Evolutionary conservation across 1,140 invertebrate genomes (phyloP), one percentile per base, ranked within the genome.

Genomic region (Achroia grisella): DNA sequence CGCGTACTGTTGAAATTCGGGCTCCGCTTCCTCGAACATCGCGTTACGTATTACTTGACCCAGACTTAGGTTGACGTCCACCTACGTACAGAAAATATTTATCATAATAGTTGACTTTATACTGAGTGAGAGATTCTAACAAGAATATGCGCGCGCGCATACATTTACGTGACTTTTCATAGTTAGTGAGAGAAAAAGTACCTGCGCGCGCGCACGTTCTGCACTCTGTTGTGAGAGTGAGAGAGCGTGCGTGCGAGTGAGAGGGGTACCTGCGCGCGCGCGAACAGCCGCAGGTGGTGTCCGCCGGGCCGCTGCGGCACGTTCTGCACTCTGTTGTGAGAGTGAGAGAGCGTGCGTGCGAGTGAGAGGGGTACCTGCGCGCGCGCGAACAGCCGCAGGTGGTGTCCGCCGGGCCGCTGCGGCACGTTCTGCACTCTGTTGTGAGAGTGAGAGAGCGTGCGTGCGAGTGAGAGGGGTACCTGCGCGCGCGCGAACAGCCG

Each of bases 1-100:
- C 0, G 97, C 97, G 78, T 97, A 96, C 62, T 97, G 96, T 63
- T 98, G 96, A 79, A 98, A 99, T 71, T 98, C 97, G 0, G 96
- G 93, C 63, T 98, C 97, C 0, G 96, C 97, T 78, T 98, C 97
- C 77, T 98, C 97, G 77, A 98, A 99, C 71, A 98, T 90, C 4
- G 95, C 92, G 82, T 99, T 98, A 11, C 94, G 90, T 30, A 98
- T 91, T 0, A 99, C 87, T 69, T 99, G 97, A 0, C 97, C 97
- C 0, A 99, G 88, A 41, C 96, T 97, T 4, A 99, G 78, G 86
- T 98, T 99, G 1, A 99, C 89, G 61, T 98, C 95, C 12, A 99
- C 94, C 86, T 98, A 36, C 8, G 43, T 23, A 23, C 17, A 44
- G 45, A 90, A 34, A 40, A 52, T 28, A 44, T 33, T 13, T 23